These are phyloP conservation scores for Catocala fraxini DNA, from an alignment of 2,888 invertebrate species.

Conservation along the genomic window DNA sequence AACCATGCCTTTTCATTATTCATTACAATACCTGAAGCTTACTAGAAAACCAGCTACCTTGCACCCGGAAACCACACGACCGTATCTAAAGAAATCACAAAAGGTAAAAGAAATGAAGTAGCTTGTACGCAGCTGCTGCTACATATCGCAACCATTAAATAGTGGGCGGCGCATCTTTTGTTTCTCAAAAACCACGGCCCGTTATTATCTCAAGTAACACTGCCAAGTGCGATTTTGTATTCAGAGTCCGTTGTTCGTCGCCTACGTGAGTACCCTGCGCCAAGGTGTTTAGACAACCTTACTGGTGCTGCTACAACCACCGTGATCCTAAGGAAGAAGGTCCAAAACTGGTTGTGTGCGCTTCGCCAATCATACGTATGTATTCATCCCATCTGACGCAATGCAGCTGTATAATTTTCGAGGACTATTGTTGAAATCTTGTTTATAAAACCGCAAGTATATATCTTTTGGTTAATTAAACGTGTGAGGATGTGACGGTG, in stretches of 20 bases:
- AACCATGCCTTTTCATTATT: no score
- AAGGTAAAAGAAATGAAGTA: neutral
- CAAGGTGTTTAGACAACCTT: conserved; percentile 37
- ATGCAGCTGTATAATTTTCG: conserved; percentile 42
- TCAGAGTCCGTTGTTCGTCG: conserved; percentile 39
- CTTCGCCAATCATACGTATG: neutral
- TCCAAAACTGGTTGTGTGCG: conserved; percentile 19
- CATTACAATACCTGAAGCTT: no score
- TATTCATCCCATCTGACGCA: conserved; percentile 36
- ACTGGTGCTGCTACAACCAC: conserved; percentile 19
- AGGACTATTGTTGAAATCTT: conserved; percentile 21
- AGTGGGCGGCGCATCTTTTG: conserved; percentile 14
- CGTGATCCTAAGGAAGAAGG: conserved; percentile 27
- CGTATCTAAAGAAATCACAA: neutral
- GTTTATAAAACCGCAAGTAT: conserved; percentile 16
- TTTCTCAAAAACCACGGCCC: conserved; percentile 21
- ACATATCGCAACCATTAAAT: conserved; percentile 12
- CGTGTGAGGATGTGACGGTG: no score
- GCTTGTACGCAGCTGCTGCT: conserved; percentile 1
- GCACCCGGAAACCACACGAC: neutral
- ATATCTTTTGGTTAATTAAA: conserved; percentile 7
- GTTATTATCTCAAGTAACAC: conserved; percentile 31
- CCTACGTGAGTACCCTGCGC: conserved; percentile 49
- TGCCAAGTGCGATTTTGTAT: conserved; percentile 49
- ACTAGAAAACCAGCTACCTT: neutral